These are phyloP conservation scores for Agelaius phoeniceus DNA, from an alignment of 2,113 vertebrate species.

Conservation along the genomic window DNA sequence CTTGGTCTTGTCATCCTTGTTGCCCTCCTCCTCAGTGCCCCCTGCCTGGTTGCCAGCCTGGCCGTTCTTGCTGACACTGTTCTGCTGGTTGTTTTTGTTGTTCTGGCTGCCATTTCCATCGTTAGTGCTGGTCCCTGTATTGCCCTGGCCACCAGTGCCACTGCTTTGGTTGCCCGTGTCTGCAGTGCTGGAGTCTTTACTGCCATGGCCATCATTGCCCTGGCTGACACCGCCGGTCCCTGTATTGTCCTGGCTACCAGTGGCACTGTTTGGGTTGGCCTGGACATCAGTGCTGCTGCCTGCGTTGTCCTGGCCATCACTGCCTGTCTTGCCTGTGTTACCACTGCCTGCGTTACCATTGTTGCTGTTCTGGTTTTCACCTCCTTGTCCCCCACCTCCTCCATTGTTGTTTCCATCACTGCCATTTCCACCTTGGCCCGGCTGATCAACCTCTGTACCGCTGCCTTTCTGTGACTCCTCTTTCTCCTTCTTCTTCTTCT, in stretches of 20 bases:
- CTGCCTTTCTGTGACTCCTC: fast-evolving
- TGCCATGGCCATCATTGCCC: no score
- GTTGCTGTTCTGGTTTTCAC: fast-evolving
- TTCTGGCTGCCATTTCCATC: not conserved
- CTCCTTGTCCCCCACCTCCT: fast-evolving
- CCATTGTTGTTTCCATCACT: fast-evolving
- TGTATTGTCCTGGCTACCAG: fast-evolving
- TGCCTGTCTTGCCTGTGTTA: no score
- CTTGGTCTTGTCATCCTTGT: fast-evolving
- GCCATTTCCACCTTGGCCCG: fast-evolving
- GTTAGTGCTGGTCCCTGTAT: fast-evolving
- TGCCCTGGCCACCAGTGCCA: fast-evolving
- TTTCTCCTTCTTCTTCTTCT: not conserved
- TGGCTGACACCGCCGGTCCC: no score
- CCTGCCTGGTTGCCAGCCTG: fast-evolving
- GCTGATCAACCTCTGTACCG: fast-evolving
- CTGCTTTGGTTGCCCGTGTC: no score
- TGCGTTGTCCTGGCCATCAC: no score
- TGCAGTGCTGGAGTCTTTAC: fast-evolving
- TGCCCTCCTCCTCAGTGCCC: fast-evolving
- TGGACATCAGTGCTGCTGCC: no score
- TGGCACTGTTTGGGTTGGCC: no score
- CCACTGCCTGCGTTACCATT: no score
- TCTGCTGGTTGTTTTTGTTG: no score
- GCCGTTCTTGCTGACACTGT: fast-evolving